These are phyloP conservation scores for Aselliscus stoliczkanus DNA, from an alignment of 2,797 vertebrate genomes.

Conservation along the genomic window DNA sequence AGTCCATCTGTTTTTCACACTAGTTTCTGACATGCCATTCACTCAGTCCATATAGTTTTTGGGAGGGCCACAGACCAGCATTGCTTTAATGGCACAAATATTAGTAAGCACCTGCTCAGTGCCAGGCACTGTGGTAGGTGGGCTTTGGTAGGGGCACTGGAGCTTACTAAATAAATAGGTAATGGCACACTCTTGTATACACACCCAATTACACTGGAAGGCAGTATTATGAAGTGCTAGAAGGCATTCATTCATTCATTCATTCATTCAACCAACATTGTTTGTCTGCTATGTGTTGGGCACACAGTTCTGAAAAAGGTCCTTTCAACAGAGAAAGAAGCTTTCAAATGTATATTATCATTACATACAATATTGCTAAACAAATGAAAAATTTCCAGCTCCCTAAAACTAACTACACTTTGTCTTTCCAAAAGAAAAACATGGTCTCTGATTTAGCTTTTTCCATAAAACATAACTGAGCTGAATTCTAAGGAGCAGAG, in stretches of 20 bases:
- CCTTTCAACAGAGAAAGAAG: neutral
- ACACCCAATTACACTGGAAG: neutral
- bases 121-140: neutral
- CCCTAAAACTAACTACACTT: neutral
- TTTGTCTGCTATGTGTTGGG: neutral
- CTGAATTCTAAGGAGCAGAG: neutral
- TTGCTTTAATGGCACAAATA: neutral
- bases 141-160: neutral
- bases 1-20: slow-evolving; percentile 16
- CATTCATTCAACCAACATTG: neutral
- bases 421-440: neutral
- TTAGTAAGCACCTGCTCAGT: neutral
- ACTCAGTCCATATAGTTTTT: neutral
- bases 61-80: neutral
- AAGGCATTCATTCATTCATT: neutral
- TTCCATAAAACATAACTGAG: neutral
- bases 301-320: accelerated
- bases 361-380: neutral
- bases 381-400: slow-evolving; percentile 10
- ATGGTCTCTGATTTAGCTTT: neutral
- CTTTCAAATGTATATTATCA: neutral
- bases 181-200: neutral
- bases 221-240: neutral
- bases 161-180: neutral
- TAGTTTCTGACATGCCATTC: neutral